Evolutionary conservation across 2,888 invertebrate genomes (phyloP).

Genomic region (Lissonota sp.): DNA sequence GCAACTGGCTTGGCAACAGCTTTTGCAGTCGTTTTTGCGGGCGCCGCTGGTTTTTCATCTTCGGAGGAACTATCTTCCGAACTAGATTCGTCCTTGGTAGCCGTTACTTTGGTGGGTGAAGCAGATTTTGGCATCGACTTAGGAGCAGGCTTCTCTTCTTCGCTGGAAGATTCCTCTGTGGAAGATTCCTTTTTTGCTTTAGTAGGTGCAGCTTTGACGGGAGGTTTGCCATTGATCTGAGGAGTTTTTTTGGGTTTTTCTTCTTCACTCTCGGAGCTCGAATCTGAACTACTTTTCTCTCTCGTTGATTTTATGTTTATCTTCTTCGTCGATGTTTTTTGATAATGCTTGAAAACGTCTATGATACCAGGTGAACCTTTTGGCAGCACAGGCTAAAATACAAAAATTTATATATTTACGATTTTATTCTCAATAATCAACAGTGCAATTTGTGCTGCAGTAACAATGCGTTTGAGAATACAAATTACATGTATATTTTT

Average conservation of each 20-base stretch:
- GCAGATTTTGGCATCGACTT: slow-evolving; percentile 73
- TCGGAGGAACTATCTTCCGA: slow-evolving; percentile 79
- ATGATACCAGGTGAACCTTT: slow-evolving; percentile 88
- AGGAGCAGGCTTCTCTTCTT: slow-evolving; percentile 78
- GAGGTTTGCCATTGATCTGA: slow-evolving; percentile 74
- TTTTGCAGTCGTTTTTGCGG: slow-evolving; percentile 40
- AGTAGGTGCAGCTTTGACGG: slow-evolving; percentile 63
- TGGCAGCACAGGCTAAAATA: slow-evolving; percentile 86
- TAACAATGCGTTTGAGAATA: no score
- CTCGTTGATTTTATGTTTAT: slow-evolving; percentile 79
- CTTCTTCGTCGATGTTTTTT: slow-evolving; percentile 85
- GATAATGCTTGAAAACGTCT: slow-evolving; percentile 87
- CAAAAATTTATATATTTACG: background rate
- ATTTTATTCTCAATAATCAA: no score
- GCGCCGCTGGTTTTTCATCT: slow-evolving; percentile 68
- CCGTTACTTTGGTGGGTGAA: slow-evolving; percentile 55
- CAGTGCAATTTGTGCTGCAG: no score
- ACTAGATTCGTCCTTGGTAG: slow-evolving; percentile 77
- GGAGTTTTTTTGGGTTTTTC: slow-evolving; percentile 71
- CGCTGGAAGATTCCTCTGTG: slow-evolving; percentile 75
- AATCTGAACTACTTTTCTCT: slow-evolving; percentile 79
- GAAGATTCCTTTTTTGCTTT: slow-evolving; percentile 72
- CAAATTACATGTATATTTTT: no score
- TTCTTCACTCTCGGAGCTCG: slow-evolving; percentile 80
- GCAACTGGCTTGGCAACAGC: slow-evolving; percentile 41